Evolutionary conservation across 2,797 vertebrate genomes (phyloP), one percentile per base, ranked within the genome.

Genomic region (Phoeniculus purpureus): DNA sequence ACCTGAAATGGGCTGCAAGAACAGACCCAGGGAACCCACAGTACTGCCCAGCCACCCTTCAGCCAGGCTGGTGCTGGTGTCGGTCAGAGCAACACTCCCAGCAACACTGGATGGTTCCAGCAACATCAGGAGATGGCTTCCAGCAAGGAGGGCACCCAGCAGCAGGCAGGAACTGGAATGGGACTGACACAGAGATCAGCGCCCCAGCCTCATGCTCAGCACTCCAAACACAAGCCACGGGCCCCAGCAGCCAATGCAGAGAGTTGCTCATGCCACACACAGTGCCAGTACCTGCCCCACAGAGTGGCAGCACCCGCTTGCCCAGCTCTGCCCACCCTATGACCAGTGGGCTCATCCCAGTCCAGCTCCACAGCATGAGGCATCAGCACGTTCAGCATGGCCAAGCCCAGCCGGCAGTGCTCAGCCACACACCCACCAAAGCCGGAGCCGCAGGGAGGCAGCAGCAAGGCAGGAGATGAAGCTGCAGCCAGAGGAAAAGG

Each of bases 361-460:
- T 0, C 34, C 64, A 34, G 62, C 54, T 37, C 7, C 20, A 1
- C 9, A 6, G 8, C 0, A 7, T 2, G 4, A 37, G 20, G 3
- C 43, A 47, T 3, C 37, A 27, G 10, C 1, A 2, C 54, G 2
- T 10, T 48, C 2, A 0, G 11, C 43, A 4, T 3, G 3, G 1
- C 51, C 1, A 0, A 68, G 56, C 68, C 48, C 74, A 52, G 48
- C 17, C 6, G 1, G 60, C 2, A 1, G 26, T 0, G 16, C 45
- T 14, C 7, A 1, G 2, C 0, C 1, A 0, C 3, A 2, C 34
- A 16, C 54, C 66, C 62, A 22, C 6, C 1, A 0, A 50, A 47
- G 23, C 27, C 5, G 4, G 68, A 50, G 54, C 29, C 3, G 0
- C 0, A 5, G 31, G 16, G 18, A 60, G 15, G 32, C 13, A 11